Conservation (phyloP, 1,140 invertebrate species). For the Heliconius eleuchia region DNA sequence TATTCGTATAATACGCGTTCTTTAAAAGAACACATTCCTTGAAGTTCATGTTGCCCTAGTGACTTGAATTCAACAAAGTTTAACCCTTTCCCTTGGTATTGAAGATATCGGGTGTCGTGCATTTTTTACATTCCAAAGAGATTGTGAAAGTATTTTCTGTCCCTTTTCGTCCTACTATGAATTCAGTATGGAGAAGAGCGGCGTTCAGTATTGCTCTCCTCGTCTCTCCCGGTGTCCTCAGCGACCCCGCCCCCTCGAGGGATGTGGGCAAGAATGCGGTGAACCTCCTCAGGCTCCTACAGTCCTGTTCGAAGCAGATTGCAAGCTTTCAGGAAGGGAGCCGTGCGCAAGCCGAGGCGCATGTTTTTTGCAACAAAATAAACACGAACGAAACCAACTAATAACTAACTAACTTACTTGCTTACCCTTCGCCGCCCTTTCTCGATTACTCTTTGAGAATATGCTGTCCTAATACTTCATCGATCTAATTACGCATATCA, state of each 20-base stretch:
- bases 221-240: constrained; percentile 16
- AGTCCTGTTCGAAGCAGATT: constrained; percentile 61
- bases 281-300: constrained; percentile 43
- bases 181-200: not conserved
- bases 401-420: not conserved
- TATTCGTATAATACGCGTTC: not conserved
- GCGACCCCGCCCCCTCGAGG: constrained; percentile 44
- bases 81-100: constrained; percentile 39
- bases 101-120: not conserved
- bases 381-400: not conserved
- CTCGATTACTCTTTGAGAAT: constrained; percentile 44
- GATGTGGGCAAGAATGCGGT: constrained; percentile 4
- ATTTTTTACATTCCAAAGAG: constrained; percentile 1
- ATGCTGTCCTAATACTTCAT: constrained; percentile 76
- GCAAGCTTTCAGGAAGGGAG: constrained; percentile 76
- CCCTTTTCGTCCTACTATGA: not conserved
- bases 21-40: constrained; percentile 14
- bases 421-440: constrained; percentile 27
- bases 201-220: not conserved
- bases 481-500: constrained; percentile 82
- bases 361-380: constrained; percentile 5
- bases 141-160: constrained; percentile 13
- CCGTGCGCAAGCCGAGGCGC: constrained; percentile 34
- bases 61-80: constrained; percentile 42
- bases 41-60: constrained; percentile 33